Conservation (phyloP, 1,140 invertebrate genomes). For the Teleopsis dalmanni region DNA sequence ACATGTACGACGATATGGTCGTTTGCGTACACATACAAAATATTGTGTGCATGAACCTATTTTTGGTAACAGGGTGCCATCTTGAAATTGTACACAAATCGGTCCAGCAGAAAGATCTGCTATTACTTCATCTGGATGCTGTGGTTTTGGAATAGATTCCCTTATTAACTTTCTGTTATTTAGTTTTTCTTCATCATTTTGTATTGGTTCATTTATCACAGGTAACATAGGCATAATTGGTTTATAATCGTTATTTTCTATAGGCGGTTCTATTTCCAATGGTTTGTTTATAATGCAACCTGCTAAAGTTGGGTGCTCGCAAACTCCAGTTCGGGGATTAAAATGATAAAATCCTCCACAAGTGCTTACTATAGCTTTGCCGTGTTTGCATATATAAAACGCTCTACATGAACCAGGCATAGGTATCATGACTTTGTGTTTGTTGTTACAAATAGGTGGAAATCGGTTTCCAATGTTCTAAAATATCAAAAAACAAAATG, state of each 20-base stretch:
- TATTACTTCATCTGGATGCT: slow-evolving; percentile 1
- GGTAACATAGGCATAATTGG: neutral
- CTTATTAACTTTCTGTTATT: neutral
- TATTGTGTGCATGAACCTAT: slow-evolving; percentile 25
- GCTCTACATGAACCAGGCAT: slow-evolving; percentile 30
- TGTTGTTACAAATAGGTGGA: slow-evolving; percentile 22
- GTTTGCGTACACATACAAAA: slow-evolving; percentile 22
- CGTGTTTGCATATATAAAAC: slow-evolving; percentile 31
- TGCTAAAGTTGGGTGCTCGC: slow-evolving; percentile 24
- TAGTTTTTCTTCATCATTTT: neutral
- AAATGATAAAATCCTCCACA: slow-evolving; percentile 24
- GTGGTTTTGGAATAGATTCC: slow-evolving; percentile 1
- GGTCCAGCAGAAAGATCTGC: neutral
- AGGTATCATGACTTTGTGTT: slow-evolving; percentile 26
- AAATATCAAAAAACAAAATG: too few species aligned
- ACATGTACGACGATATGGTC: slow-evolving; percentile 18
- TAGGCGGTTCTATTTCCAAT: slow-evolving; percentile 13
- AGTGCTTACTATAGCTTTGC: slow-evolving; percentile 26
- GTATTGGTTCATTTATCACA: slow-evolving; percentile 1
- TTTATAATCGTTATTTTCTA: slow-evolving; percentile 11
- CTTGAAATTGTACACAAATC: slow-evolving; percentile 18
- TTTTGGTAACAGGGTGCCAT: slow-evolving; percentile 20
- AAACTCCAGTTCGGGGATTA: slow-evolving; percentile 21
- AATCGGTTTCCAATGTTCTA: too few species aligned
- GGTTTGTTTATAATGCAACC: slow-evolving; percentile 14